phyloP scores from a whole-genome alignment of 2,797 vertebrate species.

The Cryptoblepharus egeriae region DNA sequence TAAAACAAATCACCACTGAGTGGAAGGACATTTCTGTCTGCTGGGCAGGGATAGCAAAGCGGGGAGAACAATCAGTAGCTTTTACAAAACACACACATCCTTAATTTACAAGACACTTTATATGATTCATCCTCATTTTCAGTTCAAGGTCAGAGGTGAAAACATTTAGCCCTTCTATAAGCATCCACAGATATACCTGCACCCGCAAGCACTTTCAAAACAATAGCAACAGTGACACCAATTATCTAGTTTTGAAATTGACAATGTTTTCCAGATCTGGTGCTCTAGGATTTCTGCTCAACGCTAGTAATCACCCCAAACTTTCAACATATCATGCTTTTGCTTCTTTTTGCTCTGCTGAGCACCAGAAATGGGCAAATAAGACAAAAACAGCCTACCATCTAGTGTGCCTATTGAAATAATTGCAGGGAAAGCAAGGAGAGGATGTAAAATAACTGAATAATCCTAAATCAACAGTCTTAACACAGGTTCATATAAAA shows the following conservation, averaged over 20 bases:
- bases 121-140: slow-evolving; percentile 5
- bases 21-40: accelerated
- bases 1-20: slow-evolving; percentile 64
- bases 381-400: not conserved
- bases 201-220: not conserved
- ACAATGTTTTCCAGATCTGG: not conserved
- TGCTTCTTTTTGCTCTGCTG: not conserved
- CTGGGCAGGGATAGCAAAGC: not conserved
- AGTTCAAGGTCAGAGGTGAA: not conserved
- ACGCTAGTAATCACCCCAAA: not conserved
- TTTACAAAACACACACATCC: not conserved
- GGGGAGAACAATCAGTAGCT: not conserved
- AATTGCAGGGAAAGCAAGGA: not conserved
- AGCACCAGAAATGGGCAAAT: not conserved
- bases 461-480: not conserved
- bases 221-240: not conserved
- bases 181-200: no score
- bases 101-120: no score
- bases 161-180: not conserved
- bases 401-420: not conserved
- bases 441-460: not conserved
- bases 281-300: not conserved
- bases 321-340: not conserved
- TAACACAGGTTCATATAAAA: no score
- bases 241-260: not conserved